Evolutionary conservation across 2,888 invertebrate species (phyloP).

Genomic region (Apotomis betuletana): DNA sequence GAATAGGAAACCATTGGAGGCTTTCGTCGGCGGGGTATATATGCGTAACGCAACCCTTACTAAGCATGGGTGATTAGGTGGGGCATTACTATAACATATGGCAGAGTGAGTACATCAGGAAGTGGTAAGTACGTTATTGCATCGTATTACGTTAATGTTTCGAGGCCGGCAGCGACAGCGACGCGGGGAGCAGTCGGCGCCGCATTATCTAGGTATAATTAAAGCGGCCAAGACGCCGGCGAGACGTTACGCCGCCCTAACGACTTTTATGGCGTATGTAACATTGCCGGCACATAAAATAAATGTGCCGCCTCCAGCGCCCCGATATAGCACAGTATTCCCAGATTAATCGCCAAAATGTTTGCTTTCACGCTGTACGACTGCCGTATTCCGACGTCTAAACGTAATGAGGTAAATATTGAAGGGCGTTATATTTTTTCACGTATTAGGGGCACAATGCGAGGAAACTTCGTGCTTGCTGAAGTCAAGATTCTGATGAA

Average conservation of each 20-base stretch:
- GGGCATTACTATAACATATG: slow-evolving; percentile 57
- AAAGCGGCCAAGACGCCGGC: slow-evolving; percentile 80
- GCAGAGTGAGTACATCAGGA: slow-evolving; percentile 62
- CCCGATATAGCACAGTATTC: slow-evolving; percentile 74
- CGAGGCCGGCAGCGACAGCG: slow-evolving; percentile 53
- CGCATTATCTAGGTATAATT: slow-evolving; percentile 81
- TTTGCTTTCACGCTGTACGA: slow-evolving; percentile 74
- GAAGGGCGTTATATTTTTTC: slow-evolving; percentile 57
- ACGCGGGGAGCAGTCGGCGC: slow-evolving; percentile 68
- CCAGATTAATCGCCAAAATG: slow-evolving; percentile 81
- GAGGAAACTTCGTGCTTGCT: slow-evolving; percentile 28
- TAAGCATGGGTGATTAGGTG: slow-evolving; percentile 52
- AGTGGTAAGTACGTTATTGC: slow-evolving; percentile 73
- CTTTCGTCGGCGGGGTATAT: slow-evolving; percentile 12
- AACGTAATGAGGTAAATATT: slow-evolving; percentile 68
- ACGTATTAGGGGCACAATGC: slow-evolving; percentile 38
- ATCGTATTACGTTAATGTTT: slow-evolving; percentile 72
- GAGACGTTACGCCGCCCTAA: slow-evolving; percentile 82
- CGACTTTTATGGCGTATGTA: slow-evolving; percentile 84
- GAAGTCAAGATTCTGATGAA: slow-evolving; percentile 28
- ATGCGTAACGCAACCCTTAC: slow-evolving; percentile 33
- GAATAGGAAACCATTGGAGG: background rate
- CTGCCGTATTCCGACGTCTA: slow-evolving; percentile 63
- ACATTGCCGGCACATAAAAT: slow-evolving; percentile 83
- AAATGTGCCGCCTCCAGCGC: slow-evolving; percentile 80